A percentile compares a stretch with the other conserved stretches of the same genome.
These are phyloP conservation scores for Tringa solitaria DNA, from an alignment of 2,113 vertebrate genomes.

Conservation along the genomic window DNA sequence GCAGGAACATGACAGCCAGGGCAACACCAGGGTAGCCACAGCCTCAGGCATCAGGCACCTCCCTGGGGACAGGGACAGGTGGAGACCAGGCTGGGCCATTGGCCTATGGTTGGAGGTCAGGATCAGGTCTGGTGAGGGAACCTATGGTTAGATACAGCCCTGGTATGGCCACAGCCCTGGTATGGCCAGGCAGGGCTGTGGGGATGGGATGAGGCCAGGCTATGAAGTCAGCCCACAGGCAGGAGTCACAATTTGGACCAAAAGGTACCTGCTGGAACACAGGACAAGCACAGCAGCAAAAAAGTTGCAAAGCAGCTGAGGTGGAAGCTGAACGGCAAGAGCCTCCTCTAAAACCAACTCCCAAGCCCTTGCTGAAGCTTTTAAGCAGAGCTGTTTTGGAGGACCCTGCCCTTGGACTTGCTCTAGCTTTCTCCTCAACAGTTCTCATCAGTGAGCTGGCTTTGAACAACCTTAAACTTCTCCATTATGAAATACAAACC, in stretches of 20 bases:
- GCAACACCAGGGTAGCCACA: accelerated
- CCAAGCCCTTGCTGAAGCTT: neutral
- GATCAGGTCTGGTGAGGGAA: neutral
- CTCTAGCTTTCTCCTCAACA: neutral
- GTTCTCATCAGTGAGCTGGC: neutral
- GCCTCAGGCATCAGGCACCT: no score
- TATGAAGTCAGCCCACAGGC: neutral
- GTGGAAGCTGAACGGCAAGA: neutral
- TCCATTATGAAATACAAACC: neutral
- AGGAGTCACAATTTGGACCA: neutral
- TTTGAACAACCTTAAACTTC: neutral
- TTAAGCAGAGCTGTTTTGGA: neutral
- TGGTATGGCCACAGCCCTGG: neutral
- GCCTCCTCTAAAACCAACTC: neutral
- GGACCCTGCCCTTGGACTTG: neutral
- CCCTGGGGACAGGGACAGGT: neutral
- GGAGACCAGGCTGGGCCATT: neutral
- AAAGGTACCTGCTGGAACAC: neutral
- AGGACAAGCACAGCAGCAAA: neutral
- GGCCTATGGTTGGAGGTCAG: neutral
- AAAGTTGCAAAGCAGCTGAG: neutral
- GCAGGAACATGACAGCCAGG: neutral
- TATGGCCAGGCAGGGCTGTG: neutral
- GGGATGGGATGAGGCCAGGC: neutral
- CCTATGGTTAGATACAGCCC: neutral